Evolutionary conservation across 2,888 invertebrate species (phyloP).

Genomic region (Phengaris alcon): DNA sequence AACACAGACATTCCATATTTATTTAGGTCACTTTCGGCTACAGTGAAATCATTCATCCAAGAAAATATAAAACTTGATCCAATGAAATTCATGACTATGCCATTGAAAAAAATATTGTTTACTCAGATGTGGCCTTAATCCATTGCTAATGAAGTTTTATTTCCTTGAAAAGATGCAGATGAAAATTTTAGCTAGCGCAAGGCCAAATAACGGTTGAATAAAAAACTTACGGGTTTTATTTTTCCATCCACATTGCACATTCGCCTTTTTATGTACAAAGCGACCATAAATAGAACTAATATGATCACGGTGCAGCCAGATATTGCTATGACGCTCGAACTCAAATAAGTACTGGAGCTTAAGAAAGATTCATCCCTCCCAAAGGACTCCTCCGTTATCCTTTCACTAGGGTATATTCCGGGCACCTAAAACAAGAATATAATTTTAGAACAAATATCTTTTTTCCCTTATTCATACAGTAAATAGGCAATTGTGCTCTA

Average conservation of each 20-base stretch:
- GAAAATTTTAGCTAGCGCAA: conserved; percentile 28
- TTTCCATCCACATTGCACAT: conserved; percentile 65
- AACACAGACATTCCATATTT: not conserved
- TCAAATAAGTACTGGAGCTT: conserved; percentile 48
- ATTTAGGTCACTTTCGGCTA: not conserved
- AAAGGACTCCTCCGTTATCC: conserved; percentile 48
- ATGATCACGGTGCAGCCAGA: conserved; percentile 53
- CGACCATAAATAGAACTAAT: conserved; percentile 49
- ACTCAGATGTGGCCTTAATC: not conserved
- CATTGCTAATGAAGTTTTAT: not conserved
- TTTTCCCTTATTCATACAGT: too few relatives aligned
- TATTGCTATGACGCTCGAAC: conserved; percentile 47
- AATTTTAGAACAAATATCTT: too few relatives aligned
- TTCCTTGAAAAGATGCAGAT: not conserved
- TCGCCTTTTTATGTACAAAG: conserved; percentile 60
- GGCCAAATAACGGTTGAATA: conserved; percentile 29
- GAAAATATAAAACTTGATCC: not conserved
- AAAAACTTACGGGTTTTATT: conserved; percentile 62
- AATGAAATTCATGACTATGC: not conserved
- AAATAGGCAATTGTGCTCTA: too few relatives aligned
- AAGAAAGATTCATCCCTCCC: conserved; percentile 49
- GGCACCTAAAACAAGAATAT: not conserved
- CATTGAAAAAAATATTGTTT: not conserved
- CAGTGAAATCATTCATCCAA: not conserved
- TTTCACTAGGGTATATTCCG: conserved; percentile 42